Evolutionary conservation across 2,888 invertebrate species (phyloP).

Genomic region (Calliopum simillimum): DNA sequence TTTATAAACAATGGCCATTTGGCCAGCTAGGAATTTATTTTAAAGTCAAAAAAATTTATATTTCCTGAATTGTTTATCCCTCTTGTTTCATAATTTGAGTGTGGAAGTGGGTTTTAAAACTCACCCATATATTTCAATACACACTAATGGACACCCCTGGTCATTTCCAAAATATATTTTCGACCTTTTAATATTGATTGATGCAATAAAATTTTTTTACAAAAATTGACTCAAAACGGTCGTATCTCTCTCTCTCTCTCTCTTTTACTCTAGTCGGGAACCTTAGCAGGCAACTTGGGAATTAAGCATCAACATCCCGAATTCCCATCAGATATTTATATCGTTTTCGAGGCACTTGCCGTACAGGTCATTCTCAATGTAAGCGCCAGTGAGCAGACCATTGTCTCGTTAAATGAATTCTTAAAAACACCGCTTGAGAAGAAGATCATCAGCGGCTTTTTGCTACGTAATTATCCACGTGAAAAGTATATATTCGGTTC

Average conservation of each 20-base stretch:
- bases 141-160: no score
- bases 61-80: no score
- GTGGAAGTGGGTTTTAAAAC: no score
- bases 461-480: conserved; percentile 71
- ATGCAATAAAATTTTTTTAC: background rate
- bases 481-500: conserved; percentile 71
- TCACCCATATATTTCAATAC: no score
- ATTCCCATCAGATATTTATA: conserved; percentile 79
- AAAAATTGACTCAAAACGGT: no score
- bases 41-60: no score
- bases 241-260: no score
- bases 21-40: no score
- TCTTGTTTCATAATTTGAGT: no score
- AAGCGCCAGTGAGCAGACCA: conserved; percentile 67
- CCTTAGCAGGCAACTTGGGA: conserved; percentile 78
- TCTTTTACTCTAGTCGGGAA: conserved; percentile 70
- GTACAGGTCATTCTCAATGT: conserved; percentile 56
- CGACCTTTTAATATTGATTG: no score
- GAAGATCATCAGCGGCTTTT: conserved; percentile 74
- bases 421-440: conserved; percentile 74
- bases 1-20: no score
- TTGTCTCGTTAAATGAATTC: conserved; percentile 69
- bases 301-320: conserved; percentile 75
- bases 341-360: conserved; percentile 67
- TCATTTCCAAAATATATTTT: no score